phyloP scores from a whole-genome alignment of 2,797 vertebrate genomes.

The Aulostomus chinensis region DNA sequence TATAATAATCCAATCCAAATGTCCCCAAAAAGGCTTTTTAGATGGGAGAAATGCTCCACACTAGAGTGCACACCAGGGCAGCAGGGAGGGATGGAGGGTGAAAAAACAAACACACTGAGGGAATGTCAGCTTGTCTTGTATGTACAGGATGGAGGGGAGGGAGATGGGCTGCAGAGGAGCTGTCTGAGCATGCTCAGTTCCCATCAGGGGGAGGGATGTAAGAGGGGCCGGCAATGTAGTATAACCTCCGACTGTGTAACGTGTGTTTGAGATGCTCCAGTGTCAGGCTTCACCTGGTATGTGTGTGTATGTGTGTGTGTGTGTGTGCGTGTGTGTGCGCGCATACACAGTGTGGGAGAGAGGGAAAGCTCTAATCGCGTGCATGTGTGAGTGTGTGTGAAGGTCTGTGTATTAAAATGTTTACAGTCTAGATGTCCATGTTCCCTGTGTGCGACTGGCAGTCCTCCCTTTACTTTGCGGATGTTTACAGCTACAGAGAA shows the following conservation, averaged over 20 bases:
- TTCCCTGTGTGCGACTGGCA: conserved; percentile 61
- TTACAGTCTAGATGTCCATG: conserved; percentile 72
- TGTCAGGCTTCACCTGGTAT: conserved; percentile 52
- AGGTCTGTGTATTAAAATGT: conserved; percentile 69
- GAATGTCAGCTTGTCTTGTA: conserved; percentile 21
- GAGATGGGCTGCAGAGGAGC: conserved; percentile 6
- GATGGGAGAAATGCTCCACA: conserved; percentile 25
- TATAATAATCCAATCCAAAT: conserved; percentile 17
- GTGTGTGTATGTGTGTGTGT: conserved; percentile 36
- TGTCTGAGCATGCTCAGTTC: conserved; percentile 34
- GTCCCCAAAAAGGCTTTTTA: conserved; percentile 36
- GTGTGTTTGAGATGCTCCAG: conserved; percentile 35
- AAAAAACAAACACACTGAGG: not conserved
- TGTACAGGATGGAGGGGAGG: not conserved
- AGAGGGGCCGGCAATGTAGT: conserved; percentile 50
- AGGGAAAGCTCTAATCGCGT: not conserved
- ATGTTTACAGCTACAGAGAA: conserved; percentile 75
- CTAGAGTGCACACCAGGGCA: too few species aligned
- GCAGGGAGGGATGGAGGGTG: conserved; percentile 1
- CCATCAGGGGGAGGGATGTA: conserved; percentile 7
- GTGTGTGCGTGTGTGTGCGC: conserved; percentile 14
- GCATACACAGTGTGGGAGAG: too few species aligned
- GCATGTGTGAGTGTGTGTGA: conserved; percentile 21
- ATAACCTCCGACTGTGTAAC: conserved; percentile 56
- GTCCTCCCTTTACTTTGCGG: conserved; percentile 77